Evolutionary conservation across 2,797 vertebrate genomes (phyloP).

Genomic region (Tokudaia tokunoshimensis): DNA sequence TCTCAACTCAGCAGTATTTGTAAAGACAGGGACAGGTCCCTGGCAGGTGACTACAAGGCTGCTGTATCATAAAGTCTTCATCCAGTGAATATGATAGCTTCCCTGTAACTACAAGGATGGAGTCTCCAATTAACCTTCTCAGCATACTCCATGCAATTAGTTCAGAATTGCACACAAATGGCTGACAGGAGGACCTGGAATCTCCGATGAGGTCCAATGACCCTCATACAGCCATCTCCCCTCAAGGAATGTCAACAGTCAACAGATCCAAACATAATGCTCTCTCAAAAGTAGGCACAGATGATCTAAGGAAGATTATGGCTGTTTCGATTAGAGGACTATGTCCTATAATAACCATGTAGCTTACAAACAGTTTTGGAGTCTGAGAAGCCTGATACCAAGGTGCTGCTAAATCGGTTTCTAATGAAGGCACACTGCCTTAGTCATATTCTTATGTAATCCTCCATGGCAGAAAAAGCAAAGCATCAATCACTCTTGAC

Average conservation of each 20-base stretch:
- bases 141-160: not conserved
- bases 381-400: not conserved
- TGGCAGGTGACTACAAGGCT: not conserved
- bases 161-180: not conserved
- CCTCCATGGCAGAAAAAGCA: not conserved
- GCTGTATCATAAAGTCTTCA: not conserved
- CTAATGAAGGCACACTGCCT: not conserved
- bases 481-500: not conserved
- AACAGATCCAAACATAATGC: not conserved
- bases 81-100: not conserved
- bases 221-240: not conserved
- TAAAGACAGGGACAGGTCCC: not conserved
- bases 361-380: not conserved
- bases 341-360: not conserved
- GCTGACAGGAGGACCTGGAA: not conserved
- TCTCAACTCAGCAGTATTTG: not conserved
- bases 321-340: not conserved
- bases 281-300: not conserved
- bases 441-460: not conserved
- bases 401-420: not conserved
- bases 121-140: not conserved
- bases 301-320: too few species aligned
- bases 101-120: not conserved
- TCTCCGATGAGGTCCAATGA: not conserved
- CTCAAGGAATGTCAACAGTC: not conserved